Evolutionary conservation across 2,797 vertebrate species (phyloP), one percentile per base, ranked within the genome.

Genomic region (Diceros bicornis): DNA sequence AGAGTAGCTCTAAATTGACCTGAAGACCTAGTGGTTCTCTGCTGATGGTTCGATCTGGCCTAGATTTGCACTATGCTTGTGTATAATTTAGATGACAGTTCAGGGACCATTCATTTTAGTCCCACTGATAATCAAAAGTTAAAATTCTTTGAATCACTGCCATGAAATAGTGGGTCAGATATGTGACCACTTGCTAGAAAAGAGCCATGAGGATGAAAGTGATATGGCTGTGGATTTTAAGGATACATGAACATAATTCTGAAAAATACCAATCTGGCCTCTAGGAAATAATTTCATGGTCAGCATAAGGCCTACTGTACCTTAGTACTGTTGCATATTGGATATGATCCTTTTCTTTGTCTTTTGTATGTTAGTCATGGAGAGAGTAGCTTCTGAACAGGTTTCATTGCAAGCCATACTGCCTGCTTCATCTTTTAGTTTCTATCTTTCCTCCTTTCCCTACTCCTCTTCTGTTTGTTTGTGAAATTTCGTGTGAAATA

Each of bases 401-500:
- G 37, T 93, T 93, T 61, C 23, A 68, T 44, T 72, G 29, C 18
- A 81, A 72, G 61, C 47, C 16, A 55, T 52, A n/a, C n/a, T 86
- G 66, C 41, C 50, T 62, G 13, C 11, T 93, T 97, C 16, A 89
- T 95, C 21, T 93, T 95, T 74, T 50, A 52, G 55, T 89, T 94
- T 59, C 25, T 94, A 13, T 93, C 37, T 94, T 8, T 59, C 25
- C 44, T 92, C 32, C 29, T 44, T 16, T 55, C n/a, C 61, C 85
- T 18, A 32, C 50, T 75, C 44, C 16, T 41, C 62, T 86, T 97
- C 81, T 96, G 68, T 89, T 97, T 97, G 59, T 96, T 91, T 96
- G 83, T 94, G 96, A 96, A 94, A 86, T 97, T 94, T 62, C 50
- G 9, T 62, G 34, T 90, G 79, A 97, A 96, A 62, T 94, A 85